These are phyloP conservation scores for Megaceryle maxima DNA, from an alignment of 2,113 vertebrate genomes.

Conservation along the genomic window DNA sequence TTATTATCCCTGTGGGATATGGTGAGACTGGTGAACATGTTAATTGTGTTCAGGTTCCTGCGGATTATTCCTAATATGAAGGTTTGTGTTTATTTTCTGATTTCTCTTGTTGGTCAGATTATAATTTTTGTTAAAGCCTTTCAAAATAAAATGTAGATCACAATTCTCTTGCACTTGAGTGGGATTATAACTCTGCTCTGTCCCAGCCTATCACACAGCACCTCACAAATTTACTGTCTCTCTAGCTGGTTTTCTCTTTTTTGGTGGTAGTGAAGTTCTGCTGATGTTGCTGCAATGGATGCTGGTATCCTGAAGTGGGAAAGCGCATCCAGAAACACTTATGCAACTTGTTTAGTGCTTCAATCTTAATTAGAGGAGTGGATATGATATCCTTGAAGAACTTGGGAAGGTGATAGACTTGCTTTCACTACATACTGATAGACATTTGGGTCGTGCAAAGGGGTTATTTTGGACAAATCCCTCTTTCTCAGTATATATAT, in stretches of 20 bases:
- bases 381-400: background rate
- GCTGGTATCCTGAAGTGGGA: background rate
- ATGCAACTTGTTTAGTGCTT: background rate
- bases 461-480: background rate
- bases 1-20: slow-evolving; percentile 90
- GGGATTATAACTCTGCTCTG: background rate
- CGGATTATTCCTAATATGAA: slow-evolving; percentile 91
- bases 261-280: background rate
- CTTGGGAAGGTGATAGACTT: background rate
- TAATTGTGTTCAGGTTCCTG: slow-evolving; percentile 92
- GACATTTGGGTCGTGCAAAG: background rate
- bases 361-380: background rate
- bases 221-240: background rate
- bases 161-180: background rate
- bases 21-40: slow-evolving; percentile 87
- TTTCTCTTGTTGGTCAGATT: background rate
- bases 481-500: background rate
- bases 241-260: background rate
- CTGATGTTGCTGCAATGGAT: background rate
- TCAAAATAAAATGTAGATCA: background rate
- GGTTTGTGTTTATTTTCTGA: slow-evolving; percentile 57
- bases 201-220: too few species aligned
- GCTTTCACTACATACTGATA: background rate
- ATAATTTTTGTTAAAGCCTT: background rate
- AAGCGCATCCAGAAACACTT: background rate